Conservation (phyloP, 1,140 invertebrate species). For the Solenopsis fugax region DNA sequence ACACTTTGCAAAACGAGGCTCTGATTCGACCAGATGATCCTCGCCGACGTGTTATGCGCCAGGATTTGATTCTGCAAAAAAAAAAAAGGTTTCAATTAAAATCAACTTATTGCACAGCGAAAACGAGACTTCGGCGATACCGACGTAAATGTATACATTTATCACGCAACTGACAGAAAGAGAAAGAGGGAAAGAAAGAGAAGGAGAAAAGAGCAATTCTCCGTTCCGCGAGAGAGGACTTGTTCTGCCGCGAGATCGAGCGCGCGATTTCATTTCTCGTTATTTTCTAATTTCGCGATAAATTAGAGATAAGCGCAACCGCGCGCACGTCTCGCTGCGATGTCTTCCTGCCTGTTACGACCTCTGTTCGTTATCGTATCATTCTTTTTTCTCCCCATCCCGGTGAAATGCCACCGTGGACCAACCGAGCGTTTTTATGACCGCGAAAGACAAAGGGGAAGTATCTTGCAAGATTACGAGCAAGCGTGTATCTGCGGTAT, state of each 20-base stretch:
- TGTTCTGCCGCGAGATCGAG: conserved; percentile 41
- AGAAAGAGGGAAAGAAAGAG: neutral
- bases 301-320: conserved; percentile 71
- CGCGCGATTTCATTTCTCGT: conserved; percentile 70
- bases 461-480: conserved; percentile 56
- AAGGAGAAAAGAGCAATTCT: conserved; percentile 32
- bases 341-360: conserved; percentile 47
- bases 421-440: conserved; percentile 44
- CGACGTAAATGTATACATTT: neutral
- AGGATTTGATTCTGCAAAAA: conserved; percentile 86
- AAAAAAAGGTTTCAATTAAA: conserved; percentile 36
- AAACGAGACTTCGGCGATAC: neutral
- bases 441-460: conserved; percentile 46
- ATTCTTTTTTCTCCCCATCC: neutral
- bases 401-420: conserved; percentile 6
- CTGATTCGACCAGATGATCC: conserved; percentile 90
- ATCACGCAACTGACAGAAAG: neutral
- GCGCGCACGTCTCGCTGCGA: neutral
- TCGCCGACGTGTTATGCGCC: conserved; percentile 89
- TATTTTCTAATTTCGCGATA: conserved; percentile 65
- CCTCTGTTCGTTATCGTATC: conserved; percentile 47
- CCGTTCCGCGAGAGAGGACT: conserved; percentile 22
- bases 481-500: conserved; percentile 2
- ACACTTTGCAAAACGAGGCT: conserved; percentile 89
- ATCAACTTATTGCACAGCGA: neutral